These are phyloP conservation scores for Schizopygopsis pylzovi DNA, from an alignment of 2,797 vertebrate species.

Conservation along the genomic window DNA sequence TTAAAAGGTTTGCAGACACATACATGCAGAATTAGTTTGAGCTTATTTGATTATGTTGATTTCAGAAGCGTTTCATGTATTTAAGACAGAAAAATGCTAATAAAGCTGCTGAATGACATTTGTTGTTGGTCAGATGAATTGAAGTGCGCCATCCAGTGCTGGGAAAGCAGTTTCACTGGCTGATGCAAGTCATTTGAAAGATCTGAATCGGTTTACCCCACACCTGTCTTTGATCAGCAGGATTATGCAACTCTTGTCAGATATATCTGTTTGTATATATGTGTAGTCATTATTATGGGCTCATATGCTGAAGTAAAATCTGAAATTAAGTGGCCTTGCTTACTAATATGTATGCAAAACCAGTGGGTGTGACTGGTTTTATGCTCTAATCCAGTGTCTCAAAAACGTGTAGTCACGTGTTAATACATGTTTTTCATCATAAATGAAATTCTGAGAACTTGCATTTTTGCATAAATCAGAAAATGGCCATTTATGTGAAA, in stretches of 20 bases:
- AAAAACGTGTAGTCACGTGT: neutral
- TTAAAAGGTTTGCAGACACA: neutral
- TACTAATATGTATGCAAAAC: neutral
- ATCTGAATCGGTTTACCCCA: neutral
- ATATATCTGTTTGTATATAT: neutral
- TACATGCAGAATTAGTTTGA: neutral
- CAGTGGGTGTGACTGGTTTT: neutral
- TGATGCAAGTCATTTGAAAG: slow-evolving; percentile 78
- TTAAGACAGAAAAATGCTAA: neutral
- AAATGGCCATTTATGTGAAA: neutral
- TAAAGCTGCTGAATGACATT: neutral
- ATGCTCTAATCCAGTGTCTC: neutral
- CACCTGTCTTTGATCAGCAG: neutral
- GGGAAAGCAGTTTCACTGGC: slow-evolving; percentile 61
- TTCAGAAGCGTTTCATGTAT: neutral
- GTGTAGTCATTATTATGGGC: neutral
- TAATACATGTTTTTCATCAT: neutral
- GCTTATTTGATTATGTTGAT: neutral
- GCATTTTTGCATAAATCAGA: neutral
- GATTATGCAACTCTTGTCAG: neutral
- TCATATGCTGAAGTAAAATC: neutral
- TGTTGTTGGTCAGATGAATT: neutral
- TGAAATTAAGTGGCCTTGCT: neutral
- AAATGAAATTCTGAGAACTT: neutral
- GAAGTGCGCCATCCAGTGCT: slow-evolving; percentile 52